Percentiles rank a stretch among this genome's conserved stretches.
These are phyloP conservation scores for Nothobranchius furzeri DNA, from an alignment of 2,113 vertebrate genomes.

Conservation along the genomic window DNA sequence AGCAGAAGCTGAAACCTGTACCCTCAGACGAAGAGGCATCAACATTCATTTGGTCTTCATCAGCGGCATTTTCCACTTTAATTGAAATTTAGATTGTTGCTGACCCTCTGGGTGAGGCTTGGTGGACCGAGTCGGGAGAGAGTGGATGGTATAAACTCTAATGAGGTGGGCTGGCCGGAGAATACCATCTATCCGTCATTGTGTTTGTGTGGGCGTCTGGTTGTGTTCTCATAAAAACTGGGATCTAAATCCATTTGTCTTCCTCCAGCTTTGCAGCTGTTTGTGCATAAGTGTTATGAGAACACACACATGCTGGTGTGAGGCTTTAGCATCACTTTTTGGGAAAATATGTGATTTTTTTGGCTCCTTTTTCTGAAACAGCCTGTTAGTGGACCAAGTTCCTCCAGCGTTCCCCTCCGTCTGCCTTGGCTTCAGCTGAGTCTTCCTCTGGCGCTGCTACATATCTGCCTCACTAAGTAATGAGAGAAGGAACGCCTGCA, in stretches of 20 bases:
- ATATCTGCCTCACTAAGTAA: conserved; percentile 33
- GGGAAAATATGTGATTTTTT: background rate
- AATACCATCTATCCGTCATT: conserved; percentile 44
- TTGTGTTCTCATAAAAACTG: conserved; percentile 24
- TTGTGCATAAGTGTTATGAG: conserved; percentile 17
- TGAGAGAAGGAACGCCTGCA: conserved; percentile 11
- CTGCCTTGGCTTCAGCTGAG: conserved; percentile 20
- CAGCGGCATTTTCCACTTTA: conserved; percentile 62
- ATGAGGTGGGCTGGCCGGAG: conserved; percentile 23
- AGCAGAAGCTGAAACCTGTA: conserved; percentile 41
- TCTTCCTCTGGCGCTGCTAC: background rate
- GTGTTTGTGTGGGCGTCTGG: conserved; percentile 1
- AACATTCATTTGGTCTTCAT: conserved; percentile 51
- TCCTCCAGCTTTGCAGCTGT: conserved; percentile 7
- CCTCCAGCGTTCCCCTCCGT: conserved; percentile 1
- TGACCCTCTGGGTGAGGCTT: conserved; percentile 63
- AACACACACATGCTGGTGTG: background rate
- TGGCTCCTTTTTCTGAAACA: background rate
- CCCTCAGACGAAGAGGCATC: conserved; percentile 51
- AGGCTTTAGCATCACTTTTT: background rate
- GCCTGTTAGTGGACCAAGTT: conserved; percentile 14
- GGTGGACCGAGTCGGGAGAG: conserved; percentile 12
- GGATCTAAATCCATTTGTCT: conserved; percentile 38
- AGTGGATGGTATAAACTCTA: conserved; percentile 33
- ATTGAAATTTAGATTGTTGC: conserved; percentile 75